These are phyloP conservation scores for Saccostrea cuccullata DNA, from an alignment of 1,140 invertebrate genomes.

Conservation along the genomic window DNA sequence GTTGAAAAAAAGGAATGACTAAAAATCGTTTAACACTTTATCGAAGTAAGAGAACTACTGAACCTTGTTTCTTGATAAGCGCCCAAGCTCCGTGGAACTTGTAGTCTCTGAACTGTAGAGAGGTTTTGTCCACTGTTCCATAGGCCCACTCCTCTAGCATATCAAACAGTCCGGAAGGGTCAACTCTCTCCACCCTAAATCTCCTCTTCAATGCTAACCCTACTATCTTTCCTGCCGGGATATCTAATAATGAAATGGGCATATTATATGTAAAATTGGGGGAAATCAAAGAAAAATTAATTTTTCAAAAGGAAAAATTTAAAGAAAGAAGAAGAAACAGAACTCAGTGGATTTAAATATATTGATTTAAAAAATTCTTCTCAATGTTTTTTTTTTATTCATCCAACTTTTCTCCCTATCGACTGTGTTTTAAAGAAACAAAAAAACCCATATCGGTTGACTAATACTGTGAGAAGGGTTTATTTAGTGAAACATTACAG, in stretches of 20 bases:
- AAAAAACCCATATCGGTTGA: too few relatives aligned
- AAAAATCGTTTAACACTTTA: too few relatives aligned
- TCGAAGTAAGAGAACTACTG: too few relatives aligned
- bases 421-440: too few relatives aligned
- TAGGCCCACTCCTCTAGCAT: slow-evolving; percentile 16
- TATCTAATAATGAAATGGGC: background rate
- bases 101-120: slow-evolving; percentile 19
- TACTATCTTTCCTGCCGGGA: slow-evolving; percentile 4
- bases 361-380: too few relatives aligned
- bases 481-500: background rate
- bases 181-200: background rate
- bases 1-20: too few relatives aligned
- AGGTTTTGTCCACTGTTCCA: background rate
- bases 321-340: background rate
- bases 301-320: background rate
- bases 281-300: too few relatives aligned
- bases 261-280: too few relatives aligned
- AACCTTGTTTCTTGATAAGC: slow-evolving; percentile 42
- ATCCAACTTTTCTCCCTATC: too few relatives aligned
- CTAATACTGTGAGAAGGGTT: too few relatives aligned
- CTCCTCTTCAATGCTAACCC: slow-evolving; percentile 21
- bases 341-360: too few relatives aligned
- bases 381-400: too few relatives aligned
- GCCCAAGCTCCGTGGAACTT: slow-evolving; percentile 38
- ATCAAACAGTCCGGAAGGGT: background rate